Evolutionary conservation across 2,888 invertebrate species (phyloP).

Genomic region (Platypus cylindrus): DNA sequence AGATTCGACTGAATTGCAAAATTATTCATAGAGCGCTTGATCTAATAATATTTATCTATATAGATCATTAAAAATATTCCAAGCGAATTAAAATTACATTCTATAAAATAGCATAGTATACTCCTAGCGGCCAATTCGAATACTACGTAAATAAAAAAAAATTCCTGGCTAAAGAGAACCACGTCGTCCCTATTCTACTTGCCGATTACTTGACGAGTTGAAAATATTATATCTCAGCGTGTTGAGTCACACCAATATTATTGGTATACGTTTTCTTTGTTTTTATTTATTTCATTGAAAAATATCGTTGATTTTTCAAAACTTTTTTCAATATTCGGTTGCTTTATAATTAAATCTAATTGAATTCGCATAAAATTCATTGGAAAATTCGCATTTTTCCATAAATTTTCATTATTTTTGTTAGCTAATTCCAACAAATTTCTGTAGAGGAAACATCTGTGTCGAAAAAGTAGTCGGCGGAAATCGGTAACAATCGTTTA

Average conservation of each 20-base stretch:
- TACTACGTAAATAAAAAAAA: slow-evolving; percentile 29
- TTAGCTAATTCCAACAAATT: slow-evolving; percentile 28
- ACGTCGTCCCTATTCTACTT: slow-evolving; percentile 30
- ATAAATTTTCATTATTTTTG: slow-evolving; percentile 27
- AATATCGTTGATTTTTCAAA: slow-evolving; percentile 21
- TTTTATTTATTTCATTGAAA: slow-evolving; percentile 15
- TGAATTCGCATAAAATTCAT: slow-evolving; percentile 23
- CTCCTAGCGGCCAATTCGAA: slow-evolving; percentile 28
- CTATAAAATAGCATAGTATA: no score
- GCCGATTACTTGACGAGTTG: slow-evolving; percentile 33
- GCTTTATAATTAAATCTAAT: slow-evolving; percentile 14
- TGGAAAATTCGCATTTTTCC: slow-evolving; percentile 18
- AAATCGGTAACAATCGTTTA: slow-evolving; percentile 26
- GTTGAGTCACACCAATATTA: slow-evolving; percentile 25
- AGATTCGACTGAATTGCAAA: no score
- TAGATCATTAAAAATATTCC: no score
- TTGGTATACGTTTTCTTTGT: slow-evolving; percentile 14
- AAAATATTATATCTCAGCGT: slow-evolving; percentile 30
- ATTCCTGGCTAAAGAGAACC: slow-evolving; percentile 36
- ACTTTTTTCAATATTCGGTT: slow-evolving; percentile 27
- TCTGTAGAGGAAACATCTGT: slow-evolving; percentile 29
- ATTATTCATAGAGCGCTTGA: no score
- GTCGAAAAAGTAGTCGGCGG: slow-evolving; percentile 27
- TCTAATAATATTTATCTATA: no score
- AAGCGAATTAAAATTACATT: no score